A percentile compares a stretch with the other conserved stretches of the same genome.
Evolutionary conservation across 1,140 invertebrate species (phyloP).

Genomic region (Panagrolaimus sp.): DNA sequence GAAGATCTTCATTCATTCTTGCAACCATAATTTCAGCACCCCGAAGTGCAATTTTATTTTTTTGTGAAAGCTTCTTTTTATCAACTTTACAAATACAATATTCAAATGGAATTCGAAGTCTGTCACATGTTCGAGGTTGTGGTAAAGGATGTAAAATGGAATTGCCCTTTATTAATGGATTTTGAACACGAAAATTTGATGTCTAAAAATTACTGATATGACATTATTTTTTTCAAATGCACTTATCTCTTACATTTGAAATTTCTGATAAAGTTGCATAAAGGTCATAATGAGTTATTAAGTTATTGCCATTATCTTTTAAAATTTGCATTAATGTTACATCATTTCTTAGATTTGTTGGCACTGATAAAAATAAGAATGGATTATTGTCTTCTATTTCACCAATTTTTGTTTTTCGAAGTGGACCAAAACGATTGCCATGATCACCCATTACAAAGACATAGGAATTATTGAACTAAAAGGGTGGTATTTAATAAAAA

Average conservation of each 20-base stretch:
- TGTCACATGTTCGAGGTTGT: not conserved
- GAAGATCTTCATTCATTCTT: not conserved
- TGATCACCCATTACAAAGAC: constrained; percentile 29
- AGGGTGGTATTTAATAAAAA: no score
- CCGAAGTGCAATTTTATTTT: no score
- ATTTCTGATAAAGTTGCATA: constrained; percentile 34
- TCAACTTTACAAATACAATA: not conserved
- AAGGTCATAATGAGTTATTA: constrained; percentile 29
- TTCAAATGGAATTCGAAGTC: not conserved
- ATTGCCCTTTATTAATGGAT: not conserved
- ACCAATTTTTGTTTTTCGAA: constrained; percentile 21
- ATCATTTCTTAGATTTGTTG: constrained; percentile 18
- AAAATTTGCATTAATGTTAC: constrained; percentile 20
- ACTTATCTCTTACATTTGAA: not conserved
- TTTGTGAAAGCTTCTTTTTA: no score
- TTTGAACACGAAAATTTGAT: no score
- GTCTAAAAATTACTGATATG: no score
- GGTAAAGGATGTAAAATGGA: not conserved
- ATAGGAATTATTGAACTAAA: constrained; percentile 27
- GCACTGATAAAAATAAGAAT: constrained; percentile 20
- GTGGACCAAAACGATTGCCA: constrained; percentile 17
- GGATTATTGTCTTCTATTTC: constrained; percentile 34
- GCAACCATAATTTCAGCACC: not conserved
- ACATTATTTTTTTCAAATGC: not conserved
- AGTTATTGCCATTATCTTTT: constrained; percentile 13